Evolutionary conservation across 1,140 invertebrate genomes (phyloP), one percentile per base, ranked within the genome.

Genomic region (Conus betulinus): DNA sequence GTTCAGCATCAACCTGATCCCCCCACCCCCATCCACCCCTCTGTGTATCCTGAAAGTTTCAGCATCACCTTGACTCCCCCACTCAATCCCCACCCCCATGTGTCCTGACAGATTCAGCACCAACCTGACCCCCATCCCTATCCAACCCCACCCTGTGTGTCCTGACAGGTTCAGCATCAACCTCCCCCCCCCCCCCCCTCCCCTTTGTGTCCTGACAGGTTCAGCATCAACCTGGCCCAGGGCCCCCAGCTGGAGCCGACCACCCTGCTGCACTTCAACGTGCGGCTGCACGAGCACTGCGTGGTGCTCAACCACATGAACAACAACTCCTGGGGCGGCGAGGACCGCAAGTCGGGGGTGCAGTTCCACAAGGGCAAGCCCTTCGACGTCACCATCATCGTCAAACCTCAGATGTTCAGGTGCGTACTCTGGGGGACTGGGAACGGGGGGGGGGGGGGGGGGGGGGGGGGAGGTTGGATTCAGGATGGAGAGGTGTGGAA

Each of bases 201-300:
- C 79, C 25, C 52, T 39, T 27, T 39, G 5, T 39, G 5, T 23
- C 79, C 52, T 27, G 15, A 15, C 17, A 97, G 96, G 84, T 96
- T 97, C 94, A 96, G 96, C 3, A 94, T 97, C 10, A 97, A 97
- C 92, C 95, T 97, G 39, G 76, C 85, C 53, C 81, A 71, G 63
- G 88, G 85, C 17, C 71, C 81, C 23, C 87, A 79, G 51, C 89
- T 84, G 57, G 89, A 90, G 83, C 88, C 88, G 27, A 92, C 96
- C 92, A 96, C 98, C 79, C 97, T 97, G 0, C 95, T 98, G 27
- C 97, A 98, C 94, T 96, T 98, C 78, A 98, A 98, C 95, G 89
- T 90, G 23, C 87, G 93, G 39, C 93, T 93, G 90, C 89, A 92
- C 90, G 88, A 94, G 90, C 84, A 94, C 91, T 89, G 89, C 83